These are phyloP conservation scores for Teleogryllus occipitalis DNA, from an alignment of 1,140 invertebrate species.

Conservation along the genomic window DNA sequence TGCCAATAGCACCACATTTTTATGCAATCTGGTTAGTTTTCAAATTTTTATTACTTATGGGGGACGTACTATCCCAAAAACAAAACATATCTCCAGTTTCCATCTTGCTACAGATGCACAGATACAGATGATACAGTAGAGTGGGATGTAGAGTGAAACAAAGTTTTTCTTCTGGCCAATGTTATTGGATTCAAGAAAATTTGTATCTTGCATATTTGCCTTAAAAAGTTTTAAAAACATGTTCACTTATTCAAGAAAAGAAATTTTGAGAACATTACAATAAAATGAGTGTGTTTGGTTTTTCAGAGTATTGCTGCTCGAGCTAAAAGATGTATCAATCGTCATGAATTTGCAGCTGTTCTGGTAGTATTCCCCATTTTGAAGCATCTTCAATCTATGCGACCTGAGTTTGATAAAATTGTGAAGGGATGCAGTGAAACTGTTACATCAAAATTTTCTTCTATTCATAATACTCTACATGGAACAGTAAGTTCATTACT, in stretches of 20 bases:
- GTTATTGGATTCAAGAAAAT: not conserved
- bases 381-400: constrained; percentile 68
- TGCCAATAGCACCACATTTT: no score
- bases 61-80: no score
- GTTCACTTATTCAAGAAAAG: no score
- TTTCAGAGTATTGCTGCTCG: constrained; percentile 61
- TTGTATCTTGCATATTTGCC: not conserved
- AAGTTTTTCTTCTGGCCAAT: no score
- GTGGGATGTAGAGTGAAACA: no score
- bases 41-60: no score
- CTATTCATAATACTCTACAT: constrained; percentile 64
- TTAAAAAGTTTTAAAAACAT: not conserved
- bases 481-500: constrained; percentile 48
- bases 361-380: constrained; percentile 79
- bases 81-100: no score
- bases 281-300: constrained; percentile 1
- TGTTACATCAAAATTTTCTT: constrained; percentile 61
- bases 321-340: constrained; percentile 68
- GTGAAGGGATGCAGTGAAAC: constrained; percentile 63
- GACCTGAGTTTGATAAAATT: constrained; percentile 75
- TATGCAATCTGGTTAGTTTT: no score
- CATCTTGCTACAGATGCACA: no score
- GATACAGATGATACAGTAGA: no score
- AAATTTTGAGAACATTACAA: no score
- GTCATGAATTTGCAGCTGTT: constrained; percentile 75